phyloP scores from a whole-genome alignment of 2,113 vertebrate genomes.

The Callionymus lyra region DNA sequence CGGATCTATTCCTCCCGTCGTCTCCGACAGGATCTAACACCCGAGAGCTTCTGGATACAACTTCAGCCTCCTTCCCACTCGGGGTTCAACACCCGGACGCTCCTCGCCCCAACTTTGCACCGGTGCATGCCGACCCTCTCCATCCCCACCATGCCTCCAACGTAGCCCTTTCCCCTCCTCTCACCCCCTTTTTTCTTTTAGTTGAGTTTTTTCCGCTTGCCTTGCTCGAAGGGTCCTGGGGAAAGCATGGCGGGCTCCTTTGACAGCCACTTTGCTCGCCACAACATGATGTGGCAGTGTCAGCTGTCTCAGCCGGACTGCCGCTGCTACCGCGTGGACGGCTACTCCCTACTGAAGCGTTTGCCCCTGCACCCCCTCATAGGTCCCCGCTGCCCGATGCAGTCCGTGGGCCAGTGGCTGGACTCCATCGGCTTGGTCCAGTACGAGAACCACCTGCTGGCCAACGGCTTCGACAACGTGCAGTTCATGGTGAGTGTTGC shows the following conservation, averaged over 20 bases:
- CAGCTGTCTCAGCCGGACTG: slow-evolving; percentile 98
- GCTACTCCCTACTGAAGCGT: slow-evolving; percentile 95
- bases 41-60: slow-evolving; percentile 57
- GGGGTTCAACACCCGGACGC: slow-evolving; percentile 13
- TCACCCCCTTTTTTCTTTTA: slow-evolving; percentile 5
- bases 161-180: slow-evolving; percentile 20
- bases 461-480: slow-evolving; percentile 97
- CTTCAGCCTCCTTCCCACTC: slow-evolving; percentile 21
- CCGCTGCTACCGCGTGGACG: slow-evolving; percentile 96
- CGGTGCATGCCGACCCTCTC: slow-evolving; percentile 36
- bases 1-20: slow-evolving; percentile 43
- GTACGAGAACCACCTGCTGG: slow-evolving; percentile 98
- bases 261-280: slow-evolving; percentile 92
- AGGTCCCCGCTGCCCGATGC: slow-evolving; percentile 94
- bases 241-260: slow-evolving; percentile 95
- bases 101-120: slow-evolving; percentile 12
- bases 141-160: slow-evolving; percentile 42
- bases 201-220: slow-evolving; percentile 12
- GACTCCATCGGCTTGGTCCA: slow-evolving; percentile 98
- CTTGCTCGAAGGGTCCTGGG: slow-evolving; percentile 45
- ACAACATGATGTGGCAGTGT: slow-evolving; percentile 98
- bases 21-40: slow-evolving; percentile 41
- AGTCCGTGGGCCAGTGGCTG: slow-evolving; percentile 96
- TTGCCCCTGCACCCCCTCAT: slow-evolving; percentile 96
- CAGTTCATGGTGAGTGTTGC: slow-evolving; percentile 98